Percentiles rank a stretch among this genome's conserved stretches.
Evolutionary conservation across 1,140 invertebrate species (phyloP).

Genomic region (Drosophila varians): DNA sequence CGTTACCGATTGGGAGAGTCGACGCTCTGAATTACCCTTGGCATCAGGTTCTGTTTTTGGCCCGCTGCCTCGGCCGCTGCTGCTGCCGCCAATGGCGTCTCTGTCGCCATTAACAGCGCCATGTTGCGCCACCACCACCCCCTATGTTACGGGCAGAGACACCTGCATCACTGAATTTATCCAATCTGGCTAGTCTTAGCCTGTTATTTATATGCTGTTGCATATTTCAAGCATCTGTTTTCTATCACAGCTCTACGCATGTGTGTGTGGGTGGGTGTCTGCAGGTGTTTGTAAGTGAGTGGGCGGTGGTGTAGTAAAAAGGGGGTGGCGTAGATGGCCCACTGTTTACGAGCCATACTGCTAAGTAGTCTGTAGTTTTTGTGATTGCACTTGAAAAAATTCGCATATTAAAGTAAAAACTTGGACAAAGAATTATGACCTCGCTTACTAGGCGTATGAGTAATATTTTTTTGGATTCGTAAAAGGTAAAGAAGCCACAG

Average conservation of each 20-base stretch:
- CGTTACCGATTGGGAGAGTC: slow-evolving; percentile 50
- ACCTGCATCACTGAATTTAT: slow-evolving; percentile 38
- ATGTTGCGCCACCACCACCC: slow-evolving; percentile 42
- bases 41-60: slow-evolving; percentile 5
- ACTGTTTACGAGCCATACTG: slow-evolving; percentile 30
- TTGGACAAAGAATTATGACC: background rate
- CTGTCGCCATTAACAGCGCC: slow-evolving; percentile 24
- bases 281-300: slow-evolving; percentile 11
- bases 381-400: background rate
- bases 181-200: slow-evolving; percentile 71
- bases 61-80: slow-evolving; percentile 1
- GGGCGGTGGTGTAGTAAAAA: background rate
- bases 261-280: slow-evolving; percentile 33
- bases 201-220: slow-evolving; percentile 79
- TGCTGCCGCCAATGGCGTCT: background rate
- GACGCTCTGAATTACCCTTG: slow-evolving; percentile 59
- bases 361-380: slow-evolving; percentile 53
- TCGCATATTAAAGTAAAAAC: background rate
- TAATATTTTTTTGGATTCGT: background rate
- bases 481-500: background rate
- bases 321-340: background rate
- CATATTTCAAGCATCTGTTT: slow-evolving; percentile 64
- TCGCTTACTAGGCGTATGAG: background rate
- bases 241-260: slow-evolving; percentile 58
- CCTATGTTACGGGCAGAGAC: slow-evolving; percentile 60